Evolutionary conservation across 2,113 vertebrate species (phyloP).

Genomic region (Peucedramus taeniatus): DNA sequence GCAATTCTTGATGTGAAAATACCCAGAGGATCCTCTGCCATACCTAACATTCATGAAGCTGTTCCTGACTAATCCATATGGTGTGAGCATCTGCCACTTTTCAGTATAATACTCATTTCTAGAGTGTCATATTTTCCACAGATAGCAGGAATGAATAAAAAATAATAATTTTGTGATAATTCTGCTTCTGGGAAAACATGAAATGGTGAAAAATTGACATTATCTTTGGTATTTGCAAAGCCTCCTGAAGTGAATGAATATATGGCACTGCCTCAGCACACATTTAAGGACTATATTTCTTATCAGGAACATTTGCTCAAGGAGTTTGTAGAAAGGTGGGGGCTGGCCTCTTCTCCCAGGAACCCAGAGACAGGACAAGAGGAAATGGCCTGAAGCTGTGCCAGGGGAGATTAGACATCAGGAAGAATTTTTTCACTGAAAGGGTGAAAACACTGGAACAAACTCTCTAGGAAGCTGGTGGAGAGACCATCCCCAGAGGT

Average conservation of each 20-base stretch:
- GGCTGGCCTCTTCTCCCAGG: background rate
- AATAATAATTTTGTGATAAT: background rate
- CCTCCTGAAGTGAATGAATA: background rate
- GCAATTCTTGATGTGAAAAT: background rate
- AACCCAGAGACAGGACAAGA: background rate
- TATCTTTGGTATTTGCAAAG: background rate
- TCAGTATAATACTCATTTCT: background rate
- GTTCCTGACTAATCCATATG: background rate
- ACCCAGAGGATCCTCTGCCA: background rate
- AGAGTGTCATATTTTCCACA: background rate
- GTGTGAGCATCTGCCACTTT: background rate
- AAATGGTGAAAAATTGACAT: background rate
- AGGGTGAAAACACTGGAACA: background rate
- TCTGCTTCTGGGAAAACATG: background rate
- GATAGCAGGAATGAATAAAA: background rate
- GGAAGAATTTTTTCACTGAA: background rate
- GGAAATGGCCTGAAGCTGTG: background rate
- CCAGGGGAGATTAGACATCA: background rate
- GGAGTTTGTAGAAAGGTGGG: background rate
- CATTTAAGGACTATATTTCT: background rate
- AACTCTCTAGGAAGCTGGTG: background rate
- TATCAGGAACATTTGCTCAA: background rate
- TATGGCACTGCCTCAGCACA: background rate
- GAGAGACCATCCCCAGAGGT: background rate
- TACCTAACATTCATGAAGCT: background rate